These are phyloP conservation scores for Hyperoplus immaculatus DNA, from an alignment of 2,797 vertebrate genomes.

Conservation along the genomic window DNA sequence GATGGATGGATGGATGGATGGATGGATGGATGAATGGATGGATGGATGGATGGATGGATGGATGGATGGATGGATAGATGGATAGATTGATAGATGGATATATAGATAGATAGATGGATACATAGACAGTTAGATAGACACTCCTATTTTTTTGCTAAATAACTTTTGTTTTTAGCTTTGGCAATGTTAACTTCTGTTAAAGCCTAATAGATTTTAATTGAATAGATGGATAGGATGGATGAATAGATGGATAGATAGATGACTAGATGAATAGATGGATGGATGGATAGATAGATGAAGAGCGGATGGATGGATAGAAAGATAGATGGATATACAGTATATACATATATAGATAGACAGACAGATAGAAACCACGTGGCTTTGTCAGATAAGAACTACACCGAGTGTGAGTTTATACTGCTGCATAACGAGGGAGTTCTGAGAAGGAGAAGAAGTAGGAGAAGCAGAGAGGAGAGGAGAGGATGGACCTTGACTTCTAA, in stretches of 20 bases:
- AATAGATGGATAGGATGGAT: background rate
- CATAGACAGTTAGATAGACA: background rate
- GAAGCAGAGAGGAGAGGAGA: constrained; percentile 46
- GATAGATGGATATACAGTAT: background rate
- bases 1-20: background rate
- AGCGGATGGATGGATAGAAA: background rate
- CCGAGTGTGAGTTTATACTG: constrained; percentile 30
- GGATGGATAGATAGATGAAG: background rate
- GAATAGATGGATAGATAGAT: background rate
- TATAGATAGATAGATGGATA: background rate
- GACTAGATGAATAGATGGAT: background rate
- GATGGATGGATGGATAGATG: background rate
- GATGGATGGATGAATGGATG: background rate
- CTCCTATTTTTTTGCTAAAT: no score
- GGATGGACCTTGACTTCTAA: constrained; percentile 62
- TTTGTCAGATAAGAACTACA: constrained; percentile 43
- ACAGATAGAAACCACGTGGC: background rate
- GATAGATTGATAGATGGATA: background rate
- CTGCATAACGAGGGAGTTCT: constrained; percentile 34
- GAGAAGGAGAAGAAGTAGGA: constrained; percentile 29
- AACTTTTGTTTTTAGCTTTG: no score
- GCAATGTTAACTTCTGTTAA: no score
- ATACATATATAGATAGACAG: background rate
- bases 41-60: background rate
- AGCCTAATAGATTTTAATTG: no score